A percentile compares a stretch with the other conserved stretches of the same genome.
These are phyloP conservation scores for Rhopilema esculentum DNA, from an alignment of 30 jellyfish, hydroid and myxozoan genomes.

Conservation along the genomic window DNA sequence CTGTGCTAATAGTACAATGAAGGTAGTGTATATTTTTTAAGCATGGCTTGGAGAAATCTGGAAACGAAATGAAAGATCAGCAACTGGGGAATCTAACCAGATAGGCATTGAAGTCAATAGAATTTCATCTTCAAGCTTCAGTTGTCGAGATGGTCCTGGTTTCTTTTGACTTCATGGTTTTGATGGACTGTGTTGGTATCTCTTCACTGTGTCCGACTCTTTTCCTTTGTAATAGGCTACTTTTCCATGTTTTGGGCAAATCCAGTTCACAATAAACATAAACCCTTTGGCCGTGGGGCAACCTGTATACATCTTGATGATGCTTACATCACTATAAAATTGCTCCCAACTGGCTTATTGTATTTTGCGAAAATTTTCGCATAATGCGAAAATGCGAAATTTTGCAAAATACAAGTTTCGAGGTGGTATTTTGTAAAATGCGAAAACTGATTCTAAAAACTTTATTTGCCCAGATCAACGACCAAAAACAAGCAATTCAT, in stretches of 20 bases:
- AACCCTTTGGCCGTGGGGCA: constrained; percentile 44
- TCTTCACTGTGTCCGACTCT: not conserved
- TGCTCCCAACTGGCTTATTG: too few species aligned
- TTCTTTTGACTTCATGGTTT: constrained; percentile 33
- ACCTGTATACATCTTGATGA: constrained; percentile 30
- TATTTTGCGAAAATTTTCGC: too few species aligned
- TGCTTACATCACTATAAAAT: not conserved
- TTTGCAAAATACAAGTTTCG: too few species aligned
- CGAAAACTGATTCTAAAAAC: not conserved
- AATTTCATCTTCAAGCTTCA: constrained; percentile 44
- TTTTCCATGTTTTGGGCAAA: constrained; percentile 27
- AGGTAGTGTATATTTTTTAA: constrained; percentile 35
- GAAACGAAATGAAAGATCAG: constrained; percentile 42
- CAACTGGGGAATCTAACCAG: constrained; percentile 41
- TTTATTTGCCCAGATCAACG: not conserved
- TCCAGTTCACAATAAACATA: constrained; percentile 14
- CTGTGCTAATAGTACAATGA: constrained; percentile 14
- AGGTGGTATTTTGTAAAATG: too few species aligned
- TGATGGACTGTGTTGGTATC: constrained; percentile 37
- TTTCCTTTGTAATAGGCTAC: constrained; percentile 23
- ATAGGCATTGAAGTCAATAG: constrained; percentile 48
- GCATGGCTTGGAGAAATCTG: constrained; percentile 41
- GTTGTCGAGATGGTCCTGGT: constrained; percentile 61
- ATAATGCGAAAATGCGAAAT: too few species aligned
- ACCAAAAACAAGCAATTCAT: not conserved